phyloP scores from a whole-genome alignment of 2,888 invertebrate species.

The Hypomecis atomaria region DNA sequence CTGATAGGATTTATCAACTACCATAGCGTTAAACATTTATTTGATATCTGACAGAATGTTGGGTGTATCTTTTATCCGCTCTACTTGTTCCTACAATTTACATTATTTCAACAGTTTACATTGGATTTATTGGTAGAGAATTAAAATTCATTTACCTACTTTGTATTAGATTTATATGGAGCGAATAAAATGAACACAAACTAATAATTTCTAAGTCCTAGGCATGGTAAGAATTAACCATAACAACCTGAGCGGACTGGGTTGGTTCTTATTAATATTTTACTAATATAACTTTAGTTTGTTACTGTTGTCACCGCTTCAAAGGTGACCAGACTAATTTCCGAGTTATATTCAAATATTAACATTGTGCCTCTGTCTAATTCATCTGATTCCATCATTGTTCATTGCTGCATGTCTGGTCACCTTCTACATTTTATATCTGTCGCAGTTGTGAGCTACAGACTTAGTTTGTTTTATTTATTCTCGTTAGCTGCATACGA shows the following conservation, averaged over 20 bases:
- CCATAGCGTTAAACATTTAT: neutral
- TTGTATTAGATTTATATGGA: slow-evolving; percentile 25
- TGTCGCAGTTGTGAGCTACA: slow-evolving; percentile 67
- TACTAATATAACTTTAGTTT: slow-evolving; percentile 56
- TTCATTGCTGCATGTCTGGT: slow-evolving; percentile 83
- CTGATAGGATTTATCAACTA: neutral
- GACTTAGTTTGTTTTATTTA: slow-evolving; percentile 59
- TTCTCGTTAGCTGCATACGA: slow-evolving; percentile 69
- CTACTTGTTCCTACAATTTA: neutral
- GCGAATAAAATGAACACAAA: slow-evolving; percentile 40
- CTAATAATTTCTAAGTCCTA: slow-evolving; percentile 29
- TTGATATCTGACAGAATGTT: slow-evolving; percentile 26
- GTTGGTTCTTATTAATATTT: slow-evolving; percentile 62
- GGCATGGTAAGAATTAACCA: slow-evolving; percentile 66
- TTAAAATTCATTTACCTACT: slow-evolving; percentile 1
- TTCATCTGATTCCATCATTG: slow-evolving; percentile 39
- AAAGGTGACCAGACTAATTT: slow-evolving; percentile 79
- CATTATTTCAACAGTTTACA: neutral
- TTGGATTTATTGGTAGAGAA: neutral
- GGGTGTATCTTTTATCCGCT: slow-evolving; percentile 34
- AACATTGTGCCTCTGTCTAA: slow-evolving; percentile 29
- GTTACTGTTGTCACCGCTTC: slow-evolving; percentile 76
- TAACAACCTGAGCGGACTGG: slow-evolving; percentile 77
- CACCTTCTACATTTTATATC: slow-evolving; percentile 68
- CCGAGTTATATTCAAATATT: slow-evolving; percentile 35